Base-by-base conservation (phyloP, 1,140 invertebrate species). In the Epicauta chinensis region DNA sequence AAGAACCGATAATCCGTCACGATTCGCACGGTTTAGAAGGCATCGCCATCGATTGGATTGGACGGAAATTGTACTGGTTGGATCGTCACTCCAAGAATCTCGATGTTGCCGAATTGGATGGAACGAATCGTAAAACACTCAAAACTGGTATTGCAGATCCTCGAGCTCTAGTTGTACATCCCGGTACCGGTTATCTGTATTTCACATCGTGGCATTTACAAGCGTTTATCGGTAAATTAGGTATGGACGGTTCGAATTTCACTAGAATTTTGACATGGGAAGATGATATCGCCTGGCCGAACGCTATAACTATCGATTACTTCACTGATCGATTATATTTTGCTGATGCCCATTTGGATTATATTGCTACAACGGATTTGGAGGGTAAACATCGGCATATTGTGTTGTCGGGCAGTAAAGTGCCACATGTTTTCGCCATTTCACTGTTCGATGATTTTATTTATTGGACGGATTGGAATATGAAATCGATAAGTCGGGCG, bases 401-500 rank as follows among this genome's bases (percentile, higher is more conserved):
- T 42, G 88, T 95, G 0, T 61, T 95, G 2, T 84, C 84, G 0
- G 91, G 91, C 1, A 66, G 75, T 3, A 77, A 80, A 36, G 93
- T 97, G 2, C 92, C 93, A 0, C 94, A 97, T 63, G 92, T 97
- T 0, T 98, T 97, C 66, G 94, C 94, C 0, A 73, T 99, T 11
- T 86, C 87, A 2, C 77, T 98, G 0, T 97, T 98, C 71, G 93
- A 97, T 60, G 93, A 98, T 64, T 84, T 82, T 58, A 82, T 99
- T 4, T 99, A 89, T 73, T 99, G 95, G 93, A 96, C 94, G 2
- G 97, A 99, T 67, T 98, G 96, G 95, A 98, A 97, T 67, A 69
- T 95, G 13, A 95, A 96, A 69, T 86, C 84, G 0, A 87, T 92
- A 30, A 82, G 83, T 38, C 81, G 82, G 52, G 90, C 91, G 0